These are phyloP conservation scores for Acanthopagrus latus DNA, from an alignment of 2,797 vertebrate genomes.

Conservation along the genomic window DNA sequence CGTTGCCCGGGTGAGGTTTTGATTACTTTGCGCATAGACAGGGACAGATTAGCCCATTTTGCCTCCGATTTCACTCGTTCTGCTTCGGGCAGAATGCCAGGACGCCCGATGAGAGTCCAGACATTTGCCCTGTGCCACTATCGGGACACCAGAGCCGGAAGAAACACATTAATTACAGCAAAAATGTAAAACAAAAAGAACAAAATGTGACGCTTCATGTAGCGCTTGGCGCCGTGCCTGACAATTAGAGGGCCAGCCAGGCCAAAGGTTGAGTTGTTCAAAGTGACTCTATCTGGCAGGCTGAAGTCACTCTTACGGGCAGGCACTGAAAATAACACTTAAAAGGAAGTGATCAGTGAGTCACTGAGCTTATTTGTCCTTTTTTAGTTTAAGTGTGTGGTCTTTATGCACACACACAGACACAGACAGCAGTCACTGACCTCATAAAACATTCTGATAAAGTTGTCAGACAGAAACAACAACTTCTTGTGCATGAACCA, in stretches of 20 bases:
- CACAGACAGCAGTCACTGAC: slow-evolving; percentile 48
- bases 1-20: slow-evolving; percentile 21
- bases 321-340: slow-evolving; percentile 52
- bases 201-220: slow-evolving; percentile 28
- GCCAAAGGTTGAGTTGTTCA: slow-evolving; percentile 52
- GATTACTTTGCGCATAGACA: slow-evolving; percentile 23
- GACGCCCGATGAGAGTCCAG: slow-evolving; percentile 36
- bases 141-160: slow-evolving; percentile 45
- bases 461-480: slow-evolving; percentile 59
- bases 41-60: slow-evolving; percentile 33
- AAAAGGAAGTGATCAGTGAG: slow-evolving; percentile 43
- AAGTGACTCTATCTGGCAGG: slow-evolving; percentile 26
- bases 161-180: slow-evolving; percentile 46
- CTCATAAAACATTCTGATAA: slow-evolving; percentile 64
- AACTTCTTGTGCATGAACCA: slow-evolving; percentile 42
- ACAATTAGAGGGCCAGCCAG: slow-evolving; percentile 27
- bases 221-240: slow-evolving; percentile 39
- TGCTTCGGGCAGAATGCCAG: slow-evolving; percentile 43
- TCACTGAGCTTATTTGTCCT: slow-evolving; percentile 51
- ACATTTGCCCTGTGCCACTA: slow-evolving; percentile 43
- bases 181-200: slow-evolving; percentile 11
- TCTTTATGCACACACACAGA: slow-evolving; percentile 44
- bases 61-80: slow-evolving; percentile 39
- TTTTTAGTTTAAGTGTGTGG: slow-evolving; percentile 32
- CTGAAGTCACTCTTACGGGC: slow-evolving; percentile 20